These are phyloP conservation scores for Kryptopterus vitreolus DNA, from an alignment of 2,797 vertebrate genomes.

Conservation along the genomic window DNA sequence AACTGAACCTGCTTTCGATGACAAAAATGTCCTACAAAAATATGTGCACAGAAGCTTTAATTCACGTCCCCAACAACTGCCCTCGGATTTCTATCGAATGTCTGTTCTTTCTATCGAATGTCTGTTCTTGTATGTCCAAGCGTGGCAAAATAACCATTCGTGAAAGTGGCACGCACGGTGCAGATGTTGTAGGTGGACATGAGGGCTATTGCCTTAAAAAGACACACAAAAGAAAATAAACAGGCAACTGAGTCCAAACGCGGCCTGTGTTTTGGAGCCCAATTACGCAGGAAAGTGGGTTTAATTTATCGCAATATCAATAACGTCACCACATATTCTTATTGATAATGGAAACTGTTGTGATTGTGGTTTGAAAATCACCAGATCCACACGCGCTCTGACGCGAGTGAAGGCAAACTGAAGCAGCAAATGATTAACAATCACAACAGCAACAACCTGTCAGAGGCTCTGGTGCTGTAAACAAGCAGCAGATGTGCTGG, in stretches of 20 bases:
- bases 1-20: neutral
- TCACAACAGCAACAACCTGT: conserved; percentile 35
- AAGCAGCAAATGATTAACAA: conserved; percentile 15
- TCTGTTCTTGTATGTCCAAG: neutral
- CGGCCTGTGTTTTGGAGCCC: neutral
- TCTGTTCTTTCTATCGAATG: neutral
- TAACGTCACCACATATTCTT: neutral
- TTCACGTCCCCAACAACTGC: neutral
- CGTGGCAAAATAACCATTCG: neutral
- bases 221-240: neutral
- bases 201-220: neutral
- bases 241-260: neutral
- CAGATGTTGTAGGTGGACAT: neutral
- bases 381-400: neutral
- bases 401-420: neutral
- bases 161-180: neutral
- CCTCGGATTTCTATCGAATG: neutral
- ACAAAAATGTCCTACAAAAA: neutral
- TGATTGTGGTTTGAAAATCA: conserved; percentile 4
- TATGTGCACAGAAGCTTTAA: neutral
- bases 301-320: neutral
- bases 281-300: neutral
- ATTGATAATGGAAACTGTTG: neutral
- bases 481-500: conserved; percentile 45
- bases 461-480: conserved; percentile 18